Evolutionary conservation across 2,888 invertebrate genomes (phyloP).

Genomic region (Marronus borbonicus): DNA sequence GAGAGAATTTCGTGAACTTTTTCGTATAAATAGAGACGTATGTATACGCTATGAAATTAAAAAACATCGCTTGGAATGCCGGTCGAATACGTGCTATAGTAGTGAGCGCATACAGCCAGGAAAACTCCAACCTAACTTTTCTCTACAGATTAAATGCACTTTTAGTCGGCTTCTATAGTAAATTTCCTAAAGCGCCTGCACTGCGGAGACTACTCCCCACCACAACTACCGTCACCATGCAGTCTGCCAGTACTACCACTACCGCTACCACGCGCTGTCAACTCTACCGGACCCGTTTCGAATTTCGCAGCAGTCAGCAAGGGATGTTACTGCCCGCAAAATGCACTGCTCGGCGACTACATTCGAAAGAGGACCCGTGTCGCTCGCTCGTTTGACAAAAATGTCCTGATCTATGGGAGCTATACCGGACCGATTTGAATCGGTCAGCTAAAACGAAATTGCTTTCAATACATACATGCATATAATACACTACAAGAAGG

Average conservation of each 20-base stretch:
- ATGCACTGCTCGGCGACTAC: not conserved
- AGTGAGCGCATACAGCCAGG: no score
- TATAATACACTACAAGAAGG: no score
- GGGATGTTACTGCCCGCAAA: not conserved
- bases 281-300: slow-evolving; percentile 1
- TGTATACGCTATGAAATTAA: not conserved
- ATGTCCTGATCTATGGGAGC: not conserved
- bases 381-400: not conserved
- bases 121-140: not conserved
- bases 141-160: slow-evolving; percentile 39
- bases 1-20: no score
- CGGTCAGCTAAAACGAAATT: slow-evolving; percentile 14
- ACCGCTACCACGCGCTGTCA: not conserved
- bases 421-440: not conserved
- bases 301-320: slow-evolving; percentile 3
- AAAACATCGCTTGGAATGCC: no score
- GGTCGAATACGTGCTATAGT: no score
- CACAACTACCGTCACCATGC: not conserved
- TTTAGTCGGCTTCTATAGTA: slow-evolving; percentile 18
- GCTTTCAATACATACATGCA: not conserved
- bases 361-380: not conserved
- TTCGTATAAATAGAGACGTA: not conserved
- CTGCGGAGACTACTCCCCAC: slow-evolving; percentile 6
- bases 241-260: no score
- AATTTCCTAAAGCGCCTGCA: slow-evolving; percentile 32